Evolutionary conservation across 2,888 invertebrate genomes (phyloP), one percentile per base, ranked within the genome.

Genomic region (Rhagonycha lutea): DNA sequence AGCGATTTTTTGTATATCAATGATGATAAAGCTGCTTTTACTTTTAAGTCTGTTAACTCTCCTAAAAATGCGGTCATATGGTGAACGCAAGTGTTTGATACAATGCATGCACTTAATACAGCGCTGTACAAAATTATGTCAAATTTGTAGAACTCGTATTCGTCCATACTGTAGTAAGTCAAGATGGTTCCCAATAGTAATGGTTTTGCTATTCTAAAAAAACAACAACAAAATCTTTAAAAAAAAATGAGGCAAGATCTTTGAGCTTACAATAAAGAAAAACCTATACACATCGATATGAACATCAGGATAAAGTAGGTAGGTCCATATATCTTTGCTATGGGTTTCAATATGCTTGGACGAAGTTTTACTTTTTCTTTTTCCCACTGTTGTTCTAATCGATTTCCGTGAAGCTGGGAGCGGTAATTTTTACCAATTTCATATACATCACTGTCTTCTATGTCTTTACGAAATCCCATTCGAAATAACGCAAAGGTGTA

Each of bases 1-100:
- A 92, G 86, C 9, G 91, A 90, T 89, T 95, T 95, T 79, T 93
- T 89, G 83, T 94, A 95, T 70, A 95, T 90, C 10, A 95, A 87
- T 0, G 94, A 92, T 69, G 94, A 93, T 69, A 92, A 90, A 0
- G 93, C 93, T 0, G 95, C 88, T 0, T 47, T 47, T 47, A 47
- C 47, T 47, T 47, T 47, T 47, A 47, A 47, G 47, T 47, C 47
- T 47, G 47, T 24, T 63, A 23, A n/a, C 10, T 24, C 47, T 47
- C 47, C 47, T 7, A 47, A 7, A n/a, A 47, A 47, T 7, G 47
- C 47, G 7, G 47, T 47, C 47, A 47, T 47, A 47, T 47, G 47
- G n/a, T 47, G 47, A n/a, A 47, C 47, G 3, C 7, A 47, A n/a
- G 47, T 47, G 3, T 47, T 47, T 7, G 47, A n/a, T 47, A 47